Evolutionary conservation across 2,113 vertebrate species (phyloP), one percentile per base, ranked within the genome.

Genomic region (Noturus placidus): DNA sequence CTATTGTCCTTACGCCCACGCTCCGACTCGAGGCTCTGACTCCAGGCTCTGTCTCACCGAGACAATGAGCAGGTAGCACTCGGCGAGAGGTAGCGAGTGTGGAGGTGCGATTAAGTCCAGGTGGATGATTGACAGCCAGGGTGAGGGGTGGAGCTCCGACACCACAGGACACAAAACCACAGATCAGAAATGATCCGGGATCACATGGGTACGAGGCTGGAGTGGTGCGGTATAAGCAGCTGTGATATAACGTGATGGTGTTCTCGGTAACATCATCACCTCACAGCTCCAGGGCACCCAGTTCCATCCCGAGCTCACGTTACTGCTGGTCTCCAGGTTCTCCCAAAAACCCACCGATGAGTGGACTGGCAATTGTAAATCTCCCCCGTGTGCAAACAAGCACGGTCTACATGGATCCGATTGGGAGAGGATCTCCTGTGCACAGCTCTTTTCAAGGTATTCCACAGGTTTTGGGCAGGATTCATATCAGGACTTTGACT

Each of bases 1-100:
- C 90, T 92, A 89, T 91, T 83, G 90, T 94, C 57, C 67, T 27
- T 89, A 67, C 91, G 85, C 91, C 91, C 91, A 92, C 74, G 90
- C 54, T 89, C 67, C 89, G 63, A 50, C 86, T 87, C 79, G 0
- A 57, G 67, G 87, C 87, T 90, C 90, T 81, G 90, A 90, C 81
- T 78, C 50, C 6, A 84, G 38, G 25, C 56, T 56, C 52, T 11
- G 57, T 27, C 56, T 70, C 15, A 54, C 27, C 20, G 17, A 70
- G n/a, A 61, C 86, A 89, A 86, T 74, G 85, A 72, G 79, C 87
- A 83, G 87, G 82, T 84, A 83, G 83, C 69, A 27, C 57, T 30
- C 42, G 78, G 74, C 79, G 72, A 72, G 72, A 82, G 76, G 0
- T 52, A 33, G 76, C 80, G 85, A 83, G 86, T 86, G 78, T 85